Conservation (phyloP, 2,113 vertebrate genomes). For the Lota lota region DNA sequence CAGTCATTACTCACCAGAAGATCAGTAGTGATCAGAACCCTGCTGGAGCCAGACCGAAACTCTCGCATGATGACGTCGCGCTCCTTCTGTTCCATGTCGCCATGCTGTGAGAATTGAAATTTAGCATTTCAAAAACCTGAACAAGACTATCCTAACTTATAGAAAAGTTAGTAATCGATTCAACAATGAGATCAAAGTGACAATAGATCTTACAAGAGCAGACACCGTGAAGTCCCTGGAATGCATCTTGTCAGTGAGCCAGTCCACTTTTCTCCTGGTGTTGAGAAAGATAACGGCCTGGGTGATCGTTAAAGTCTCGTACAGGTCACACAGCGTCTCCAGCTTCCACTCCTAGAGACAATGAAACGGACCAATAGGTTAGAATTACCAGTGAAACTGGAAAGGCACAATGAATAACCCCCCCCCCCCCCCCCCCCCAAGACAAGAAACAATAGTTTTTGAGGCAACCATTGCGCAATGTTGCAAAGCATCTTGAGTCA, state of each 20-base stretch:
- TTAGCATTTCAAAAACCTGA: background rate
- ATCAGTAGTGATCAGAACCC: constrained; percentile 96
- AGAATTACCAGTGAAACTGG: too few species aligned
- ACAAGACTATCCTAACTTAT: too few species aligned
- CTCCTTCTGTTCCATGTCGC: constrained; percentile 99
- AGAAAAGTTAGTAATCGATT: background rate
- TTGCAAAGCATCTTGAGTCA: constrained; percentile 71
- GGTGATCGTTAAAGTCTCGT: constrained; percentile 96
- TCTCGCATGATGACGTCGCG: constrained; percentile 98
- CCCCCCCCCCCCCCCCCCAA: too few species aligned
- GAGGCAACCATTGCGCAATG: constrained; percentile 20
- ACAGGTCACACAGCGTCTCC: constrained; percentile 96
- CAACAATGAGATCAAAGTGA: background rate
- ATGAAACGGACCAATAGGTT: too few species aligned
- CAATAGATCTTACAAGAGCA: constrained; percentile 81
- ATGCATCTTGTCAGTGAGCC: constrained; percentile 99
- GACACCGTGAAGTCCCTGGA: constrained; percentile 96
- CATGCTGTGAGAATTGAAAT: constrained; percentile 75
- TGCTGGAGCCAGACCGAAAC: constrained; percentile 92
- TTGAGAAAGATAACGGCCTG: constrained; percentile 99
- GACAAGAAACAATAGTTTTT: background rate
- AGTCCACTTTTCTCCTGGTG: constrained; percentile 98
- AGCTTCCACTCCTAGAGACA: constrained; percentile 91
- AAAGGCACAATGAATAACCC: too few species aligned
- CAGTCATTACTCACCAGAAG: constrained; percentile 87